These are phyloP conservation scores for Xiphophorus couchianus DNA, from an alignment of 2,113 vertebrate species.

Conservation along the genomic window DNA sequence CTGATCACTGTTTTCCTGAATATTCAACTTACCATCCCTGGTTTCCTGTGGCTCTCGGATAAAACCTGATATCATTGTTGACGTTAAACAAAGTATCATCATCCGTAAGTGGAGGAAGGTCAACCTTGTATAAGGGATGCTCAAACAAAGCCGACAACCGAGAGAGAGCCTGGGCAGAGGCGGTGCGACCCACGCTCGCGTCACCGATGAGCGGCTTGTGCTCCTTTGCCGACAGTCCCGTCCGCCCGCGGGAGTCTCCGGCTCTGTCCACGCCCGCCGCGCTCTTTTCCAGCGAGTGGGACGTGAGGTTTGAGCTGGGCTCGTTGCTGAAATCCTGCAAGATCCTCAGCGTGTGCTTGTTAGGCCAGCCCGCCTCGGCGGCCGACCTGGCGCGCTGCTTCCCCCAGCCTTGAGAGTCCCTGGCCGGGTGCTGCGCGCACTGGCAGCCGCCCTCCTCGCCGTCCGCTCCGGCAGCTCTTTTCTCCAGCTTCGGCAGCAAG, in stretches of 20 bases:
- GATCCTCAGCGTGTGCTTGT: constrained; percentile 90
- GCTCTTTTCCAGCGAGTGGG: constrained; percentile 86
- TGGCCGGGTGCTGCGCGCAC: constrained; percentile 81
- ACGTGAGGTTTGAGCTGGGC: constrained; percentile 88
- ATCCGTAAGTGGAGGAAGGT: constrained; percentile 82
- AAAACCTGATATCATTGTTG: constrained; percentile 91
- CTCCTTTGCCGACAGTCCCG: constrained; percentile 38
- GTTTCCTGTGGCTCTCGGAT: constrained; percentile 86
- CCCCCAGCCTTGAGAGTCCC: constrained; percentile 73
- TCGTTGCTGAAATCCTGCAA: constrained; percentile 94
- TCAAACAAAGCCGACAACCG: constrained; percentile 84
- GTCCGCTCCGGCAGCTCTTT: constrained; percentile 75
- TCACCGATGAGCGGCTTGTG: constrained; percentile 73
- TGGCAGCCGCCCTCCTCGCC: constrained; percentile 80
- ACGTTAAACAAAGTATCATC: constrained; percentile 92
- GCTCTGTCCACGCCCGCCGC: constrained; percentile 49
- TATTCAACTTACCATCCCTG: constrained; percentile 86
- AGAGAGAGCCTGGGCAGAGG: constrained; percentile 51
- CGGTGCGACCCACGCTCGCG: constrained; percentile 49
- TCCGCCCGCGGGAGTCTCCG: constrained; percentile 48
- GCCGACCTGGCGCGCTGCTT: constrained; percentile 73
- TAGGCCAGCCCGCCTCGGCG: constrained; percentile 86
- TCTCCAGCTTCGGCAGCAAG: constrained; percentile 89
- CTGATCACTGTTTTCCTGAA: not conserved
- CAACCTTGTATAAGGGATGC: constrained; percentile 85